Percentiles rank a stretch among this genome's conserved stretches.
Evolutionary conservation across 2,797 vertebrate species (phyloP).

Genomic region (Anomalospiza imberbis): DNA sequence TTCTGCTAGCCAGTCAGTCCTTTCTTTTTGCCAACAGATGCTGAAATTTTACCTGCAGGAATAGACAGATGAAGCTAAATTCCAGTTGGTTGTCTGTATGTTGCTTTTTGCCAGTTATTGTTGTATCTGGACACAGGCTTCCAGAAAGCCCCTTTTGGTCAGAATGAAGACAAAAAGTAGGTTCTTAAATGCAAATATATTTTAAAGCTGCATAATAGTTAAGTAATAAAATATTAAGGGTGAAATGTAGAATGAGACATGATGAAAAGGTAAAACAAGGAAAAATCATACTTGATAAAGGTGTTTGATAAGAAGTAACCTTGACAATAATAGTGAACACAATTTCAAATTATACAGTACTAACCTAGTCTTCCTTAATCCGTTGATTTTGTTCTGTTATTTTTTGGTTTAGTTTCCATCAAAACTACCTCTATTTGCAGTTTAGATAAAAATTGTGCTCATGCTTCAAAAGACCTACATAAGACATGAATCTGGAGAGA

Average conservation of each 20-base stretch:
- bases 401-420: background rate
- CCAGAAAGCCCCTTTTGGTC: background rate
- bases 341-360: background rate
- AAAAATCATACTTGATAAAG: background rate
- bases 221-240: background rate
- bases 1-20: background rate
- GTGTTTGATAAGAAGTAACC: background rate
- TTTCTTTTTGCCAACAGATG: background rate
- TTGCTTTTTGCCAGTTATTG: background rate
- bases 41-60: background rate
- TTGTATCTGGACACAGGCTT: background rate
- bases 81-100: background rate
- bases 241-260: background rate
- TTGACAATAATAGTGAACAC: background rate
- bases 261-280: background rate
- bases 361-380: background rate
- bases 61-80: background rate
- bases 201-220: background rate
- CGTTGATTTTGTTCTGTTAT: background rate
- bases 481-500: background rate
- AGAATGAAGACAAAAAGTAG: background rate
- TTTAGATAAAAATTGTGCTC: background rate
- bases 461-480: background rate
- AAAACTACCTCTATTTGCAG: background rate
- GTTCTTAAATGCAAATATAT: background rate